Conservation (phyloP, 2,797 vertebrate genomes). For the Xenopus petersii region DNA sequence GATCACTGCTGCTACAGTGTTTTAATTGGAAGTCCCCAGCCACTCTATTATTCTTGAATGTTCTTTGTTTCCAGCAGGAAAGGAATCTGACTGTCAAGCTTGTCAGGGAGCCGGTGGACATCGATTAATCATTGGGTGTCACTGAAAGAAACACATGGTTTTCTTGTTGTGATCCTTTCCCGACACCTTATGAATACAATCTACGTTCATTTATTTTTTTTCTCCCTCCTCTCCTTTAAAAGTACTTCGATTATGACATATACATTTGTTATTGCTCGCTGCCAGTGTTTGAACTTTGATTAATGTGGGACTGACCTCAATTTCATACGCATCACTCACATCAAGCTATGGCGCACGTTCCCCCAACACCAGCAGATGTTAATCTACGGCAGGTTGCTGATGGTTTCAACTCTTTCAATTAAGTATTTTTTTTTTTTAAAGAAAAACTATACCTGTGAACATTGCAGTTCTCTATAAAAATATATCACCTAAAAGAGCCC, state of each 20-base stretch:
- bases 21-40: neutral
- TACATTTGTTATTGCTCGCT: conserved; percentile 32
- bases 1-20: neutral
- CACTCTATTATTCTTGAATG: neutral
- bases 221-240: neutral
- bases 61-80: neutral
- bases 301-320: conserved; percentile 39
- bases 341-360: conserved; percentile 7
- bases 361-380: conserved; percentile 16
- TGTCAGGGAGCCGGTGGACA: conserved; percentile 13
- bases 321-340: conserved; percentile 42
- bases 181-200: neutral
- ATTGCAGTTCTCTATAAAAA: too few relatives aligned
- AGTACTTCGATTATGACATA: conserved; percentile 18
- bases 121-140: conserved; percentile 38
- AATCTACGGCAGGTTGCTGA: neutral
- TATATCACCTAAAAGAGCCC: too few relatives aligned
- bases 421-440: conserved; percentile 11
- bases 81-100: neutral
- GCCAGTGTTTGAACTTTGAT: conserved; percentile 46
- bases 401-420: conserved; percentile 14
- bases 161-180: neutral
- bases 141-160: conserved; percentile 23
- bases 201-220: conserved; percentile 4
- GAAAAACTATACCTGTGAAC: too few relatives aligned